phyloP scores from a whole-genome alignment of 2,888 invertebrate species.

The Ophioninae sp. region DNA sequence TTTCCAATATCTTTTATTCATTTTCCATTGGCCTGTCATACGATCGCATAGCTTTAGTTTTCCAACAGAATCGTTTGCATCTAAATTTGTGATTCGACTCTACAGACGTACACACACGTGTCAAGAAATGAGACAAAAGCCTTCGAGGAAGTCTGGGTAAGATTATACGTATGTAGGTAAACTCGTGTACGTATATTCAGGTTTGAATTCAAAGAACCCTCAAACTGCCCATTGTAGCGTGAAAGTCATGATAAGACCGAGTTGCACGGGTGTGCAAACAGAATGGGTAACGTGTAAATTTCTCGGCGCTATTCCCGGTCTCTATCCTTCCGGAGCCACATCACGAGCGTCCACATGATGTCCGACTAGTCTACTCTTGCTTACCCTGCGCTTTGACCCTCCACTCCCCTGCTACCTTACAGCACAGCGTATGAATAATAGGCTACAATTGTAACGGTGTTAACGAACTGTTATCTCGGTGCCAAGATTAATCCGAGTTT shows the following conservation, averaged over 20 bases:
- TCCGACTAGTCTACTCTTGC: conserved; percentile 13
- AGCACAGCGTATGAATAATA: conserved; percentile 41
- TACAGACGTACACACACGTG: not conserved
- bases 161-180: conserved; percentile 28
- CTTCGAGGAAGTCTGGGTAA: conserved; percentile 53
- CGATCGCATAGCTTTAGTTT: not conserved
- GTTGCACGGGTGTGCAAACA: conserved; percentile 58
- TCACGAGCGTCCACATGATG: conserved; percentile 8
- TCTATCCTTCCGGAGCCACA: conserved; percentile 6
- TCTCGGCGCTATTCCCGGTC: conserved; percentile 34
- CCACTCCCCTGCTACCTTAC: not conserved
- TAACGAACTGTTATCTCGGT: conserved; percentile 36
- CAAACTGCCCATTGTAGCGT: conserved; percentile 57
- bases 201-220: conserved; percentile 46
- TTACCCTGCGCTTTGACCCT: conserved; percentile 17
- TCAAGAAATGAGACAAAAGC: not conserved
- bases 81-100: not conserved
- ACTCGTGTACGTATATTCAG: conserved; percentile 16
- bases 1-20: not conserved
- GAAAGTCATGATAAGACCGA: conserved; percentile 62
- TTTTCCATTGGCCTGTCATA: not conserved
- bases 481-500: conserved; percentile 20
- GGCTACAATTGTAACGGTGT: conserved; percentile 36
- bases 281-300: conserved; percentile 52
- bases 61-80: not conserved